Conservation (phyloP, 2,113 vertebrate species). For the Oxygymnocypris stewartii region DNA sequence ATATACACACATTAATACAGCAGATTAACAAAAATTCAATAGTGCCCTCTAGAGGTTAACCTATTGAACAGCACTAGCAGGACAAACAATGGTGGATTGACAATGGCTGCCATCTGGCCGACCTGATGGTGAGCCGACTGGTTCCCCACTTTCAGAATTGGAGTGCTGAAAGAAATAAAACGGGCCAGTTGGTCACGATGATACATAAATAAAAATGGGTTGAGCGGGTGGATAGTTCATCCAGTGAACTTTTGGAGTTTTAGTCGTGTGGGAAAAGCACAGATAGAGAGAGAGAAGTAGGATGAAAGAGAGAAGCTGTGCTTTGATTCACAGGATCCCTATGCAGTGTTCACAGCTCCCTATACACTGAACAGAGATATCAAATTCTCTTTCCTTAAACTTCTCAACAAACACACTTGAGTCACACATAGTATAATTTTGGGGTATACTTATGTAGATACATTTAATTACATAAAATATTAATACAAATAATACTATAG, state of each 20-base stretch:
- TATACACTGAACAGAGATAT: background rate
- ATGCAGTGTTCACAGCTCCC: background rate
- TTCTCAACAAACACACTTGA: background rate
- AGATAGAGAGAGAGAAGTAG: background rate
- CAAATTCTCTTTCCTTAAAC: background rate
- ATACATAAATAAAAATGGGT: constrained; percentile 62
- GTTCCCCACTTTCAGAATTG: constrained; percentile 57
- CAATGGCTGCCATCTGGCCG: constrained; percentile 67
- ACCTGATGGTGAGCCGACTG: constrained; percentile 56
- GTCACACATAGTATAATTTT: background rate
- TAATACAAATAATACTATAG: background rate
- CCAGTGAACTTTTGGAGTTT: constrained; percentile 49
- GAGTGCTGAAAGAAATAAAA: constrained; percentile 55
- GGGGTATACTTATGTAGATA: background rate
- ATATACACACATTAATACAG: background rate
- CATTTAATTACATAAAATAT: background rate
- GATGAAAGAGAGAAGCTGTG: background rate
- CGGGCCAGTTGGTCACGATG: constrained; percentile 60
- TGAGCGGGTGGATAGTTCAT: constrained; percentile 60
- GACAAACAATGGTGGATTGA: constrained; percentile 50
- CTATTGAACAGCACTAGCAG: constrained; percentile 49
- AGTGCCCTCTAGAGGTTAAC: constrained; percentile 73
- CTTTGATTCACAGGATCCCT: background rate
- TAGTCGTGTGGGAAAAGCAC: constrained; percentile 12
- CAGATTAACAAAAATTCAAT: constrained; percentile 62